Conservation (phyloP, 2,113 vertebrate genomes). For the Stercorarius parasiticus region DNA sequence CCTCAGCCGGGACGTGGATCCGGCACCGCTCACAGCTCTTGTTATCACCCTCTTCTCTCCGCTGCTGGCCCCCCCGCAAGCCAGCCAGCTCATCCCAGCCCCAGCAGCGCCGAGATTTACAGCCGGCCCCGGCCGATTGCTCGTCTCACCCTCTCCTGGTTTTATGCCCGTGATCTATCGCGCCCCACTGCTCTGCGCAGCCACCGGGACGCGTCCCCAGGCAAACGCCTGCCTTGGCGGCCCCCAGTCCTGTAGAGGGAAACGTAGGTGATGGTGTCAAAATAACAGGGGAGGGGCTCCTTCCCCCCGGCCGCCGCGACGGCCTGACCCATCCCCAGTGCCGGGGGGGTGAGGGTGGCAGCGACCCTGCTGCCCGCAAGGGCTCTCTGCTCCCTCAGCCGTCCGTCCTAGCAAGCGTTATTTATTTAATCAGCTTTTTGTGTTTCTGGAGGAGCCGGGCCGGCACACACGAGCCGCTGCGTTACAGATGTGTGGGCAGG, state of each 20-base stretch:
- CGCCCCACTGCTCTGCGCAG: background rate
- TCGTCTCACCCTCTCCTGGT: constrained; percentile 31
- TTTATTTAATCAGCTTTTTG: background rate
- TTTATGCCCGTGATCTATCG: constrained; percentile 65
- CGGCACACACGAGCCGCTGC: background rate
- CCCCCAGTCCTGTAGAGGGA: background rate
- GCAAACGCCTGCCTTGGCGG: constrained; percentile 24
- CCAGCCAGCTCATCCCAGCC: constrained; percentile 59
- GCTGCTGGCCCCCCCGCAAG: background rate
- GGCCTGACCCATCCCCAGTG: background rate
- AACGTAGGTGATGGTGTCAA: constrained; percentile 3
- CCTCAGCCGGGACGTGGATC: background rate
- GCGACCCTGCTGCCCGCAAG: background rate
- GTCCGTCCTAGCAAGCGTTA: background rate
- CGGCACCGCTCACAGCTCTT: background rate
- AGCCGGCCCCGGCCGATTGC: background rate
- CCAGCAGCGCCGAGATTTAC: constrained; percentile 67
- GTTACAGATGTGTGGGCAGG: background rate
- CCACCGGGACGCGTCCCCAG: constrained; percentile 59
- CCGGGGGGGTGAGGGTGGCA: background rate
- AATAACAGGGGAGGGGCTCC: background rate
- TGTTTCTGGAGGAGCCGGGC: background rate
- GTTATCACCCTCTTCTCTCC: background rate
- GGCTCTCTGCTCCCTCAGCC: background rate
- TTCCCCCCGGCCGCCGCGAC: rapidly evolving